Base-by-base conservation (phyloP, 2,888 invertebrate species). In the Dolichopus griseipennis region DNA sequence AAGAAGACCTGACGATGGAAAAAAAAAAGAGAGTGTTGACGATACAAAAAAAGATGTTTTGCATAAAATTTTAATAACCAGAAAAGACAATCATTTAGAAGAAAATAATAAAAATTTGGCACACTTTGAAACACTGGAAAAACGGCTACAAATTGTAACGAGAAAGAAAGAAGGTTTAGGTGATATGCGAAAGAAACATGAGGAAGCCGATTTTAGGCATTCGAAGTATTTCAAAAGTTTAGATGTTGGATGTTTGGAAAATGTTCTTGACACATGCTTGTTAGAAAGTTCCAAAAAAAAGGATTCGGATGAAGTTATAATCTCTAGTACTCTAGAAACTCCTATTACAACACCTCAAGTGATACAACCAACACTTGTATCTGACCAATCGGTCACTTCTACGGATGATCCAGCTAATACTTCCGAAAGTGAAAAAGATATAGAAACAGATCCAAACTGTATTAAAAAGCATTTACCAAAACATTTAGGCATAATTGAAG, bases 361-460 rank as follows among this genome's bases (percentile, higher is more conserved):
- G 43, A 71, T 73, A 52, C 69, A 68, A 66, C 66, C 69, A 71
- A 63, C 63, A 20, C 66, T 68, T 8, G 73, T 72, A 62, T 65
- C 74, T 37, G 76, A 75, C 64, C 76, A 75, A 71, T 78, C 79
- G 70, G 72, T 75, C n/a, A 75, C 75, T 20, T 81, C 80, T 8
- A 79, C 83, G 34, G 84, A 85, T 66, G 84, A 84, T 27, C 81
- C 81, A 8, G 80, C 82, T 21, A 85, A 87, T 73, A 84, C 85
- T 20, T 91, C 90, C 1, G 91, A 89, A 75, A 90, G 90, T 18
- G 91, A 90, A 76, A 81, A 85, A n/a, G 89, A 89, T 75, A 86
- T 88, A 8, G 90, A 89, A 74, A 69, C 33, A 72, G 80, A 79
- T 52, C 75, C 75, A 1, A 78, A 78, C 69, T 78, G 79, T 6